These are phyloP conservation scores for Lepidurus arcticus DNA, from an alignment of 1,140 invertebrate species.

Conservation along the genomic window DNA sequence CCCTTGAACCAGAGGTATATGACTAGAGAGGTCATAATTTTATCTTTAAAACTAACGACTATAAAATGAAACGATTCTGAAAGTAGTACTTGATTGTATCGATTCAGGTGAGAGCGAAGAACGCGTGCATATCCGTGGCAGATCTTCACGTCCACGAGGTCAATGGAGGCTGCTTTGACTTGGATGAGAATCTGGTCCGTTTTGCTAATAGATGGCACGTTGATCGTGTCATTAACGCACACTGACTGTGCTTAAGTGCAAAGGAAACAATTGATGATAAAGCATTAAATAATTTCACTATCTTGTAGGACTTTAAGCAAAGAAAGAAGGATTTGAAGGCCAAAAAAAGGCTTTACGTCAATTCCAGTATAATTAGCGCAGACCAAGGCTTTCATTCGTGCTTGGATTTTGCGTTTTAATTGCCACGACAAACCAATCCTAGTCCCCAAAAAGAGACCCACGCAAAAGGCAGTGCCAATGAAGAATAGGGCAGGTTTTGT, in stretches of 20 bases:
- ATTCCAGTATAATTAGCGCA: constrained; percentile 51
- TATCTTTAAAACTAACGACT: neutral
- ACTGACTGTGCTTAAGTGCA: constrained; percentile 47
- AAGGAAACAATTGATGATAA: neutral
- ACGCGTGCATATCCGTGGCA: constrained; percentile 55
- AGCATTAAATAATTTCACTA: neutral
- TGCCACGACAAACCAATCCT: constrained; percentile 46
- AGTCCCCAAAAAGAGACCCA: constrained; percentile 49
- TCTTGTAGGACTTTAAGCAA: too few relatives aligned
- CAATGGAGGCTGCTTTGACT: constrained; percentile 59
- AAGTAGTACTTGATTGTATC: constrained; percentile 28
- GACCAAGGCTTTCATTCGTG: constrained; percentile 51
- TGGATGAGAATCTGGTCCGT: constrained; percentile 58
- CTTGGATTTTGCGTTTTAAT: constrained; percentile 39
- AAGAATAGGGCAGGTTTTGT: constrained; percentile 49
- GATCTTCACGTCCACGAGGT: constrained; percentile 59
- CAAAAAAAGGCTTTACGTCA: constrained; percentile 46
- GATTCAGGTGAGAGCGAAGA: constrained; percentile 44
- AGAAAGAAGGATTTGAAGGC: constrained; percentile 30
- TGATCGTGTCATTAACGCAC: constrained; percentile 52
- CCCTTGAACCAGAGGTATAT: constrained; percentile 41
- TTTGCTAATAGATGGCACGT: constrained; percentile 51
- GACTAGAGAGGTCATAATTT: neutral
- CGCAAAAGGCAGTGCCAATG: constrained; percentile 41
- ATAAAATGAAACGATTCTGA: neutral